Evolutionary conservation across 2,888 invertebrate species (phyloP).

Genomic region (Lobophora halterata): DNA sequence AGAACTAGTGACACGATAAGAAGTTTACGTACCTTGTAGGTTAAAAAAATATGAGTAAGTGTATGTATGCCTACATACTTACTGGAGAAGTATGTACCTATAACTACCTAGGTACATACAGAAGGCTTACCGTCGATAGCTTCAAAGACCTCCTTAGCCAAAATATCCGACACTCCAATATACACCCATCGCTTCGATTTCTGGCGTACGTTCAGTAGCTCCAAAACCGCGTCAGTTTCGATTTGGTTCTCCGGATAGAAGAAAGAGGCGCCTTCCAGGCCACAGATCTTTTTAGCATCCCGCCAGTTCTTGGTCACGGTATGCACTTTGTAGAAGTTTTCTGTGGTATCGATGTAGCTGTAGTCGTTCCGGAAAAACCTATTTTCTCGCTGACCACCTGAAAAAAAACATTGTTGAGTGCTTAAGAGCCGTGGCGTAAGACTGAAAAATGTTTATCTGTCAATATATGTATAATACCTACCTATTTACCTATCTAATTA

Average conservation of each 20-base stretch:
- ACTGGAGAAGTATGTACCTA: no score
- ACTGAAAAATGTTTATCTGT: no score
- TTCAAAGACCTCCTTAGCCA: slow-evolving; percentile 48
- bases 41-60: no score
- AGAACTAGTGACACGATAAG: no score
- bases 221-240: slow-evolving; percentile 45
- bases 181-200: slow-evolving; percentile 26
- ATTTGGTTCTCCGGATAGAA: slow-evolving; percentile 52
- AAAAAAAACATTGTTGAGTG: neutral
- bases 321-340: slow-evolving; percentile 62
- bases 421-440: no score
- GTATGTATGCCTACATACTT: no score
- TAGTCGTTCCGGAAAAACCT: slow-evolving; percentile 63
- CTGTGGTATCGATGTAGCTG: slow-evolving; percentile 41
- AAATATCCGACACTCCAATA: slow-evolving; percentile 46
- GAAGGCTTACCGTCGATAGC: slow-evolving; percentile 30
- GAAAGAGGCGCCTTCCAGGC: slow-evolving; percentile 51
- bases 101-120: no score
- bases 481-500: no score
- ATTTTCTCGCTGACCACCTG: slow-evolving; percentile 49
- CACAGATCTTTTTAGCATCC: slow-evolving; percentile 51
- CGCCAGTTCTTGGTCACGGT: slow-evolving; percentile 49
- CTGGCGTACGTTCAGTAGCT: slow-evolving; percentile 37
- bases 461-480: no score
- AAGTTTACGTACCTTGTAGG: no score